Conservation (phyloP, 1,140 invertebrate genomes). For the Paracyclopina nana region DNA sequence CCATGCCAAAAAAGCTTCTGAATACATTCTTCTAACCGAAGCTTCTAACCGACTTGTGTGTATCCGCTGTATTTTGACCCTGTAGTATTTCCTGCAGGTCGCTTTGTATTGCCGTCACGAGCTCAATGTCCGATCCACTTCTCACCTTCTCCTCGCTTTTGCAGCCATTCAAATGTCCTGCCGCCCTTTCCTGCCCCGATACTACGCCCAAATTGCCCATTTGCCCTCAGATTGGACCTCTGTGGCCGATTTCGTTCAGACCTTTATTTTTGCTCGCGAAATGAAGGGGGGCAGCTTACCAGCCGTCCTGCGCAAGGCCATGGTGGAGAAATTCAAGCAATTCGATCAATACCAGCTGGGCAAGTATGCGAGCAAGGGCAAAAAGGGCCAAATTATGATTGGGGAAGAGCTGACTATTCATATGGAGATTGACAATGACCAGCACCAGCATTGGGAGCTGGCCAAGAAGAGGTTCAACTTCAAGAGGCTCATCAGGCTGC, state of each 20-base stretch:
- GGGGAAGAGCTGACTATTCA: too few relatives aligned
- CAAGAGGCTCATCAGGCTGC: conserved; percentile 9
- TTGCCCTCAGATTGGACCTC: conserved; percentile 33
- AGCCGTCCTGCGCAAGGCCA: conserved; percentile 26
- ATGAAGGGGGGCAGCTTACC: conserved; percentile 26
- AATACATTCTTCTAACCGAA: too few relatives aligned
- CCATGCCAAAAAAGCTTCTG: too few relatives aligned
- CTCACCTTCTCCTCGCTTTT: conserved; percentile 29
- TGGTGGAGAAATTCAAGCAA: conserved; percentile 28
- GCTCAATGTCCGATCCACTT: conserved; percentile 29
- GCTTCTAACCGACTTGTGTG: too few relatives aligned
- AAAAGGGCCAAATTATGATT: too few relatives aligned
- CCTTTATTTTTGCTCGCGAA: conserved; percentile 17
- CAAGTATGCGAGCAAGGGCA: conserved; percentile 22
- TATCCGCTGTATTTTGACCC: too few relatives aligned
- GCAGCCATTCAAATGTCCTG: conserved; percentile 25
- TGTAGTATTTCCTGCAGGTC: conserved; percentile 22
- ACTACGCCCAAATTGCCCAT: conserved; percentile 25
- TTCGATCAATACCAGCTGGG: conserved; percentile 32
- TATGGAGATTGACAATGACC: too few relatives aligned
- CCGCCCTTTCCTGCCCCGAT: conserved; percentile 27
- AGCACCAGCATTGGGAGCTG: too few relatives aligned
- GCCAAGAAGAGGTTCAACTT: conserved; percentile 6
- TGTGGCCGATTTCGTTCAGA: conserved; percentile 29
- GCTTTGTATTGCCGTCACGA: conserved; percentile 29